These are phyloP conservation scores for Ophion ellenae DNA, from an alignment of 2,888 invertebrate genomes.

Conservation along the genomic window DNA sequence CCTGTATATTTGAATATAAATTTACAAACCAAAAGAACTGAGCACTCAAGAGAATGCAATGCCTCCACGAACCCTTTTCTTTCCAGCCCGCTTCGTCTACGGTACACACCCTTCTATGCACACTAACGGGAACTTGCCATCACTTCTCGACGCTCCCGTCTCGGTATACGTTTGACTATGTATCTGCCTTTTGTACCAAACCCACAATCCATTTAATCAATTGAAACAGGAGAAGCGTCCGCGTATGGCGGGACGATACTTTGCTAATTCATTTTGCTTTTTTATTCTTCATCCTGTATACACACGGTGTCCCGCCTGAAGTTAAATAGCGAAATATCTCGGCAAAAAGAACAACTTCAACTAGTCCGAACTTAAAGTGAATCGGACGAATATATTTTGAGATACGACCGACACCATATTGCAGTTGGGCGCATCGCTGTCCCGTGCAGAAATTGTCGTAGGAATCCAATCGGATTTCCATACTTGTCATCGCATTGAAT, in stretches of 20 bases:
- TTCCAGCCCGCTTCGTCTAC: slow-evolving; percentile 7
- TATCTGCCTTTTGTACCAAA: background rate
- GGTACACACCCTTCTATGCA: background rate
- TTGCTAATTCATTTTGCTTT: background rate
- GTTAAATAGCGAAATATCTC: background rate
- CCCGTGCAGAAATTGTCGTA: no score
- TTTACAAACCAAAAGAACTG: slow-evolving; percentile 6
- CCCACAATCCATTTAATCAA: slow-evolving; percentile 51
- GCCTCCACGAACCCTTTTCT: slow-evolving; percentile 20
- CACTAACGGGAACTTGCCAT: slow-evolving; percentile 10
- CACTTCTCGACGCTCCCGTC: slow-evolving; percentile 37
- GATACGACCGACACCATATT: no score
- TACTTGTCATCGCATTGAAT: no score
- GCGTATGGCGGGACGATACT: slow-evolving; percentile 37
- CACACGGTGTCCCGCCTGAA: background rate
- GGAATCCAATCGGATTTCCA: no score
- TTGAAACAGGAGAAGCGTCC: slow-evolving; percentile 47
- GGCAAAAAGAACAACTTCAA: background rate
- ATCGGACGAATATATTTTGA: no score
- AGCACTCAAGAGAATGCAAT: slow-evolving; percentile 17
- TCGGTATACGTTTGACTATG: background rate
- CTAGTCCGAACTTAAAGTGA: no score
- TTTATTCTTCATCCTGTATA: background rate
- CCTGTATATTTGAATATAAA: background rate
- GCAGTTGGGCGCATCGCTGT: no score